These are phyloP conservation scores for Hippopotamyrus pictus DNA, from an alignment of 2,797 vertebrate genomes.

Conservation along the genomic window DNA sequence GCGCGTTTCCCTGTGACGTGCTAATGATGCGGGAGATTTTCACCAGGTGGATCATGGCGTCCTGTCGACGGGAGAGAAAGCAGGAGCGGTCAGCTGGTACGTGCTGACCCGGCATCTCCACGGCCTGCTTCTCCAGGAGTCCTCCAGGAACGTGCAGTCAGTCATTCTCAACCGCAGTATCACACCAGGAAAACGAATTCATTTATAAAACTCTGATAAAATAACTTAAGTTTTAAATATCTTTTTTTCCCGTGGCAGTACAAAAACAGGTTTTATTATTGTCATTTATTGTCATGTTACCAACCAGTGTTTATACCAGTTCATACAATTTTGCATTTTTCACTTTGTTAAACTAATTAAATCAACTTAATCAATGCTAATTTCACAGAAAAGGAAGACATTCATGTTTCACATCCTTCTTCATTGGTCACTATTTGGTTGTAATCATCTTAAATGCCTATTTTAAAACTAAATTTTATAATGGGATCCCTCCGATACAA, in stretches of 20 bases:
- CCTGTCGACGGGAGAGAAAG: constrained; percentile 46
- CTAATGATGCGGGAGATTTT: constrained; percentile 72
- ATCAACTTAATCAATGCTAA: not conserved
- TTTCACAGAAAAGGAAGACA: not conserved
- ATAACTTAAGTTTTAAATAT: not conserved
- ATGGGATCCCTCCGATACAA: not conserved
- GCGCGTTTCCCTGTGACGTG: constrained; percentile 70
- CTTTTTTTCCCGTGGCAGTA: not conserved
- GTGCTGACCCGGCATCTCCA: not conserved
- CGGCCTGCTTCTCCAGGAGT: not conserved
- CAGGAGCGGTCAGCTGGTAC: not conserved
- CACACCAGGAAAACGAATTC: not conserved
- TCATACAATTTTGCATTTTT: not conserved
- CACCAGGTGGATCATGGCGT: constrained; percentile 73
- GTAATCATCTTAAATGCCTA: not conserved
- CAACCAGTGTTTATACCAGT: not conserved
- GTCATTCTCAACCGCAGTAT: not conserved
- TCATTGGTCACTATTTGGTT: not conserved
- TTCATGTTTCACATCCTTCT: not conserved
- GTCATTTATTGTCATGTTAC: not conserved
- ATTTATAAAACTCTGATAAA: not conserved
- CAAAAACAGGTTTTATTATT: not conserved
- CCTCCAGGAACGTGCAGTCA: not conserved
- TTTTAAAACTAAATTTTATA: not conserved
- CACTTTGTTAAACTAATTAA: not conserved